A percentile compares a stretch with the other conserved stretches of the same genome.
These are phyloP conservation scores for Aurelia coerulea DNA, from an alignment of 30 jellyfish, hydroid and myxozoan genomes.

Conservation along the genomic window DNA sequence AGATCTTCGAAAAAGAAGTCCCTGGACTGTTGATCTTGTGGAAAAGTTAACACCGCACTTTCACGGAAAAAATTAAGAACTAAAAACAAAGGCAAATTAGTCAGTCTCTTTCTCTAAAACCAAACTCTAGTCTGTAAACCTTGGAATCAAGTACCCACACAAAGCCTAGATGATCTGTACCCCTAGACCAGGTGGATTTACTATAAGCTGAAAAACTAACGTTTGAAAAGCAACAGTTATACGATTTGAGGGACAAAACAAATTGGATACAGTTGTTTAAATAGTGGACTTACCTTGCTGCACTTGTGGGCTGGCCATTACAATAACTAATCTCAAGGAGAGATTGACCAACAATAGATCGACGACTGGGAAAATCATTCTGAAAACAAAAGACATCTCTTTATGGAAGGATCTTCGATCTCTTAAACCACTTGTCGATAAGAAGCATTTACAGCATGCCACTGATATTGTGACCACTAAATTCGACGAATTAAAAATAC, in stretches of 20 bases:
- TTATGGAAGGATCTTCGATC: conserved; percentile 19
- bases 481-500: not conserved
- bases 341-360: conserved; percentile 65
- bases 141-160: no score
- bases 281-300: conserved; percentile 62
- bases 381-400: conserved; percentile 52
- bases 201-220: no score
- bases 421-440: conserved; percentile 40
- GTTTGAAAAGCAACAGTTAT: no score
- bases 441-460: conserved; percentile 50
- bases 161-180: no score
- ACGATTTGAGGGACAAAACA: not conserved
- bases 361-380: conserved; percentile 67
- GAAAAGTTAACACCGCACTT: no score
- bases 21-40: no score
- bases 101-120: no score
- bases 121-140: no score
- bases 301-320: conserved; percentile 67
- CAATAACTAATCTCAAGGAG: conserved; percentile 69
- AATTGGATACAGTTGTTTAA: not conserved
- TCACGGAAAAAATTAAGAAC: no score
- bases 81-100: no score
- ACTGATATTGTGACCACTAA: conserved; percentile 12
- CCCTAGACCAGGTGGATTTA: no score
- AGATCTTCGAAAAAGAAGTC: no score